These are phyloP conservation scores for Gobius niger DNA, from an alignment of 2,113 vertebrate genomes.

Conservation along the genomic window DNA sequence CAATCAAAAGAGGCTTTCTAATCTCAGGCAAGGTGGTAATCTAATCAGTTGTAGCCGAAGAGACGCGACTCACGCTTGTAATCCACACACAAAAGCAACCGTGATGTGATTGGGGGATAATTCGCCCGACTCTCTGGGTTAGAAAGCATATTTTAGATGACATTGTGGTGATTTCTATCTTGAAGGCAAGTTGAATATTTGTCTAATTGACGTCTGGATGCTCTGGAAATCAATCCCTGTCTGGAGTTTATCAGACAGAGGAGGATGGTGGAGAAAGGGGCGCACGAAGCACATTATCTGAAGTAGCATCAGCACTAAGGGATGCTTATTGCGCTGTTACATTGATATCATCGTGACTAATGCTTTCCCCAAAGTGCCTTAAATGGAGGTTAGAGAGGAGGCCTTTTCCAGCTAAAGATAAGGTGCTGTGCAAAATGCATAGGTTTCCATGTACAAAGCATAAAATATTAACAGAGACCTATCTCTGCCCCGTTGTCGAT, in stretches of 20 bases:
- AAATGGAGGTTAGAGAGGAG: conserved; percentile 25
- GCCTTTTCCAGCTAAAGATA: neutral
- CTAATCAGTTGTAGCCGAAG: conserved; percentile 38
- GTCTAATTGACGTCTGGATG: conserved; percentile 40
- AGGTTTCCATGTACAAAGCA: neutral
- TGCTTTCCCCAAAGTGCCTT: conserved; percentile 42
- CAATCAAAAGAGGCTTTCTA: conserved; percentile 30
- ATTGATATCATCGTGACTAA: conserved; percentile 37
- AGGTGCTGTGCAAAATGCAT: neutral
- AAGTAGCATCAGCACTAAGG: conserved; percentile 44
- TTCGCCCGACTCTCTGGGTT: too few relatives aligned
- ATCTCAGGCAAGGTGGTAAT: conserved; percentile 50
- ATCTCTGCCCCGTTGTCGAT: neutral
- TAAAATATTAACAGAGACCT: neutral
- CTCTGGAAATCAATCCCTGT: conserved; percentile 48
- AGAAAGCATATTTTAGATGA: neutral
- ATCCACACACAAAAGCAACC: neutral
- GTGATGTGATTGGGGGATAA: neutral
- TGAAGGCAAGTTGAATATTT: conserved; percentile 38
- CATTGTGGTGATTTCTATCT: neutral
- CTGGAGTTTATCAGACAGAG: conserved; percentile 33
- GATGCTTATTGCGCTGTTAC: conserved; percentile 31
- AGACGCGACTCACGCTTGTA: neutral
- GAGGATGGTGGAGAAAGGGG: conserved; percentile 17
- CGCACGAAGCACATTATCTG: conserved; percentile 43